Evolutionary conservation across 2,113 vertebrate species (phyloP), one percentile per base, ranked within the genome.

Genomic region (Apus apus): DNA sequence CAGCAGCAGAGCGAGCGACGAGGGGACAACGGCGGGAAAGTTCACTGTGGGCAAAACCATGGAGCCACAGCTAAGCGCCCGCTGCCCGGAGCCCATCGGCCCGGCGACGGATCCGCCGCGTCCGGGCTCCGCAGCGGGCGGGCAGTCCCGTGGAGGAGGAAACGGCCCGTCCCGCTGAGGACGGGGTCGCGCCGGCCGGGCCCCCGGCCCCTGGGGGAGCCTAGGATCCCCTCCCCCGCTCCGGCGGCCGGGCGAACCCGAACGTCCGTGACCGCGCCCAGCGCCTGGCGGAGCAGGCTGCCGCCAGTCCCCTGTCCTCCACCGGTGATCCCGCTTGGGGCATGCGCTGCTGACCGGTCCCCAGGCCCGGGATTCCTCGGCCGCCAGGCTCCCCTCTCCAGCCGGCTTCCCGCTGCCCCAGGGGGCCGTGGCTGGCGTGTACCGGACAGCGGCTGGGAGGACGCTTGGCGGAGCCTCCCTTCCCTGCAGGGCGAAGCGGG

Each of bases 301-400:
- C 19, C 3, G n/a, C 15, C 16, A 7, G 6, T 12, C 6, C 29
- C 6, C 6, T 25, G 3, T 6, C 19, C 8, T 5, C 16, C 25
- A 26, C 23, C 16, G 20, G 5, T 15, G 8, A 5, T 20, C 32
- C 12, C 16, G 8, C 12, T 45, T 16, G 14, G 11, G 54, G 3
- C 29, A 3, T 18, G 30, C 19, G 26, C 25, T 50, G 62, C 64
- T 11, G 36, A 29, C n/a, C 32, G 16, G 25, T 20, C 9, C 25
- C 34, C 40, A 40, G 40, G 40, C 29, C 13, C 29, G 29, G 29
- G 20, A 32, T 22, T 20, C 20, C 32, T 34, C 15, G 6, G 27
- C 70, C 40, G 21, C 50, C 15, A 17, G 7, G 23, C 53, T 20
- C n/a, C 62, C 30, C 19, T 67, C 53, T 29, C 51, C 15, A n/a